phyloP scores from a whole-genome alignment of 2,797 vertebrate genomes.

The Poecilia velifera region DNA sequence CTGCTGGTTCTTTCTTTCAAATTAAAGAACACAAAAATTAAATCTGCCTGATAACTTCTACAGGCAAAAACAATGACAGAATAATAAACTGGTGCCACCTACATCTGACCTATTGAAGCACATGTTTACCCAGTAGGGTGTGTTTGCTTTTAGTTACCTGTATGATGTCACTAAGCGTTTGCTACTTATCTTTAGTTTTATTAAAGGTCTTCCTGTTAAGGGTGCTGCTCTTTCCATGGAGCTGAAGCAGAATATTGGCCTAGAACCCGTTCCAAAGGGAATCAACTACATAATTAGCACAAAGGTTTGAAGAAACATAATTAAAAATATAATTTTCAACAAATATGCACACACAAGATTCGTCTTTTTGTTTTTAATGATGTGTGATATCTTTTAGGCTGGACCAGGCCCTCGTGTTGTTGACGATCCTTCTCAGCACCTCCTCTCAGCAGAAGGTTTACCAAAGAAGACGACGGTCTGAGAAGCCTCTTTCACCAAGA shows the following conservation, averaged over 20 bases:
- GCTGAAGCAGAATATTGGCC: constrained; percentile 76
- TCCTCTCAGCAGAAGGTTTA: constrained; percentile 86
- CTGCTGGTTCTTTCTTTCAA: not conserved
- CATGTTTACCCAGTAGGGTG: not conserved
- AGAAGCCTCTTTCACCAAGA: constrained; percentile 36
- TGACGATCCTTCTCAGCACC: constrained; percentile 80
- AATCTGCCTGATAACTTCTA: not conserved
- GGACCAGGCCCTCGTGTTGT: constrained; percentile 89
- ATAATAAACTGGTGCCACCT: not conserved
- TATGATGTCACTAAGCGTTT: constrained; percentile 3
- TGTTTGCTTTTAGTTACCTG: not conserved
- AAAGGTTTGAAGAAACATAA: constrained; percentile 78
- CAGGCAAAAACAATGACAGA: not conserved
- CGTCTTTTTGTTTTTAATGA: not conserved
- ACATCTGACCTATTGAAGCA: not conserved
- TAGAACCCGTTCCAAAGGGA: constrained; percentile 79
- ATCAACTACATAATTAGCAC: constrained; percentile 90
- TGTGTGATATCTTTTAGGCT: constrained; percentile 72
- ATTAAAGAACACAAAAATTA: not conserved
- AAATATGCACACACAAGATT: not conserved
- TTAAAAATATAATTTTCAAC: not conserved
- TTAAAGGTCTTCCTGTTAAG: constrained; percentile 84
- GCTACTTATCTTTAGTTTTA: constrained; percentile 80
- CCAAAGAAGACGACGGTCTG: constrained; percentile 73
- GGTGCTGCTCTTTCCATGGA: constrained; percentile 71